Conservation (phyloP, 2,113 vertebrate species). For the human region DNA sequence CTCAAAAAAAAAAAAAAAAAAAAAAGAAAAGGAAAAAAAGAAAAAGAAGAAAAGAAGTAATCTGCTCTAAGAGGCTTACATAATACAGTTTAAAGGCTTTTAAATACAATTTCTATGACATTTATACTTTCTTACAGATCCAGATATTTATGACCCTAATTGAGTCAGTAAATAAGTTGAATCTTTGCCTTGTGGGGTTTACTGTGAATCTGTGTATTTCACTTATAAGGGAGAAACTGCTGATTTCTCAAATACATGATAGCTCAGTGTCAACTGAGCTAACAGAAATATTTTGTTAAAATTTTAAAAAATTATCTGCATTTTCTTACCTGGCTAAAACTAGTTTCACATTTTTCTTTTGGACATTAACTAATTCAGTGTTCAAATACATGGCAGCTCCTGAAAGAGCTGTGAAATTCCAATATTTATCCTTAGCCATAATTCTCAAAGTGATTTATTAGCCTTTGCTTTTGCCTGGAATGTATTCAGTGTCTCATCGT, state of each 20-base stretch:
- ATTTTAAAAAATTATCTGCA: not conserved
- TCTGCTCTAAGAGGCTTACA: not conserved
- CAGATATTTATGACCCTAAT: not conserved
- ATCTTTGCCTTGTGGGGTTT: not conserved
- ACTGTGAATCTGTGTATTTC: not conserved
- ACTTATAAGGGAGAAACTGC: not conserved
- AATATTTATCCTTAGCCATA: not conserved
- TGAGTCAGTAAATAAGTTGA: not conserved
- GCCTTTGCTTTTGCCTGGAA: not conserved
- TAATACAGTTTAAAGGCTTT: not conserved
- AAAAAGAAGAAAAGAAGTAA: not conserved
- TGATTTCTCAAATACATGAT: not conserved
- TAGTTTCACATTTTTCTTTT: conserved; percentile 42
- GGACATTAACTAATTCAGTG: not conserved
- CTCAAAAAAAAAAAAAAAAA: not conserved
- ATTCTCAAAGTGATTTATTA: conserved; percentile 23
- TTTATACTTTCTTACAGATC: conserved; percentile 1
- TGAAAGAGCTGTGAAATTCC: not conserved
- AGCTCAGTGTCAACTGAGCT: not conserved
- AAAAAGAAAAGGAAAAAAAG: not conserved
- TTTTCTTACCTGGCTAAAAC: conserved; percentile 30
- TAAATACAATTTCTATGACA: not conserved
- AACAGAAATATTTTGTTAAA: not conserved
- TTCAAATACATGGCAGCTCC: conserved; percentile 17
- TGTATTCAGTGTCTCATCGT: not conserved